Base-by-base conservation (phyloP, 2,797 vertebrate species). In the Linurgus olivaceus region DNA sequence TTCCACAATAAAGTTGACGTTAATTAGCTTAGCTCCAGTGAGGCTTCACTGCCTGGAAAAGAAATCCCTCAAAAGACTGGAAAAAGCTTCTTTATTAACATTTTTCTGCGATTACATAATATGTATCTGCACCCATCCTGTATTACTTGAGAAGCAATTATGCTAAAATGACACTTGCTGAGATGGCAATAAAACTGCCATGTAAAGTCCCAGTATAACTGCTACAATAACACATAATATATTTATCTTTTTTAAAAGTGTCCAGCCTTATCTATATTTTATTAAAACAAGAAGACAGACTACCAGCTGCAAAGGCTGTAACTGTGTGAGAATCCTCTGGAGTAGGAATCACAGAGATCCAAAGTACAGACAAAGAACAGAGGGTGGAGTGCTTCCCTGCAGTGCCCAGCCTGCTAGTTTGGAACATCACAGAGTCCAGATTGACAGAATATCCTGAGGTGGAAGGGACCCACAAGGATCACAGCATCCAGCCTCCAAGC, bases 1-100 rank as follows among this genome's bases (percentile, higher is more conserved):
- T 92, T 86, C 61, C 25, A 18, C 61, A 84, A 88, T 84, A 92
- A 90, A 88, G 47, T 28, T 90, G 84, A 81, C 70, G 86, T 86
- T 92, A 81, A 88, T 90, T 90, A 84, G 57, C 77, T 88, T 45
- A 74, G 47, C 66, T 71, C 45, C 80, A 35, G 20, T 67, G 35
- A 86, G 58, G 21, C 70, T 57, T 72, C 45, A 44, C 13, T 81
- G 51, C 28, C 58, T 88, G 61, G 42, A 81, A 84, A 75, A 86
- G 25, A 86, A 86, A 90, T 79, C 38, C 19, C 61, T 90, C 76
- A 71, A 63, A 94, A 85, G 71, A 17, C 74, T 78, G 45, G 31
- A 23, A 71, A 89, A 84, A 75, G 11, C 20, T 24, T 55, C 42
- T 86, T 87, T 52, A 75, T 81, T 83, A 77, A 76, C 7, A 7